Percentiles rank a stretch among this genome's conserved stretches.
Evolutionary conservation across 2,113 vertebrate genomes (phyloP).

Genomic region (Microcebus lehilahytsara): DNA sequence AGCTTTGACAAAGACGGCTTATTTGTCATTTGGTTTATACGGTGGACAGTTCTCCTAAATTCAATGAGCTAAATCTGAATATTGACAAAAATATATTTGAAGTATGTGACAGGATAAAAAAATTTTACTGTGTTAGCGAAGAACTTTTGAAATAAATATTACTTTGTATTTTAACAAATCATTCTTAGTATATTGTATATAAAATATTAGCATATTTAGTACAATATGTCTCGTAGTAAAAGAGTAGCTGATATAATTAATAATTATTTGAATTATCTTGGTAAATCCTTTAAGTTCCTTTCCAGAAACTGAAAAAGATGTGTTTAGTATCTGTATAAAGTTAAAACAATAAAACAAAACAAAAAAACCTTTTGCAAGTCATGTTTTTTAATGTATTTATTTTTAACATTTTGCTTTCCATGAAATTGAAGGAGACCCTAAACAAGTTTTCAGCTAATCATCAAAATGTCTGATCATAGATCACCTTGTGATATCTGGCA

Average conservation of each 20-base stretch:
- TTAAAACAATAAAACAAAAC: background rate
- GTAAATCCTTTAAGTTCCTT: background rate
- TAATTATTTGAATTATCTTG: background rate
- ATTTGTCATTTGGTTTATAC: background rate
- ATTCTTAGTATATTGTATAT: background rate
- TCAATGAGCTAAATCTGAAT: background rate
- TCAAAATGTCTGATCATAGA: background rate
- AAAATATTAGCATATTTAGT: slow-evolving; percentile 34
- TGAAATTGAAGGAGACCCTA: background rate
- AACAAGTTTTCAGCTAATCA: background rate
- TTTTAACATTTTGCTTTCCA: background rate
- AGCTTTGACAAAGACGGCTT: slow-evolving; percentile 1
- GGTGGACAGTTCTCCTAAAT: background rate
- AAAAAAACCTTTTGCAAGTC: background rate
- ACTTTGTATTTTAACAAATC: background rate
- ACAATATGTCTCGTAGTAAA: background rate
- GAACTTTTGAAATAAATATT: background rate
- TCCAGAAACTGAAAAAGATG: background rate
- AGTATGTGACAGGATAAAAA: background rate
- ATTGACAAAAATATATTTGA: background rate
- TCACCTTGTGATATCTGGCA: background rate
- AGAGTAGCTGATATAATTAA: slow-evolving; percentile 19
- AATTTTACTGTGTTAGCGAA: background rate
- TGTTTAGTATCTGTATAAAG: background rate
- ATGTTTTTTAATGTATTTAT: background rate